phyloP scores from a whole-genome alignment of 2,888 invertebrate genomes.

The Pachymerium ferrugineum region DNA sequence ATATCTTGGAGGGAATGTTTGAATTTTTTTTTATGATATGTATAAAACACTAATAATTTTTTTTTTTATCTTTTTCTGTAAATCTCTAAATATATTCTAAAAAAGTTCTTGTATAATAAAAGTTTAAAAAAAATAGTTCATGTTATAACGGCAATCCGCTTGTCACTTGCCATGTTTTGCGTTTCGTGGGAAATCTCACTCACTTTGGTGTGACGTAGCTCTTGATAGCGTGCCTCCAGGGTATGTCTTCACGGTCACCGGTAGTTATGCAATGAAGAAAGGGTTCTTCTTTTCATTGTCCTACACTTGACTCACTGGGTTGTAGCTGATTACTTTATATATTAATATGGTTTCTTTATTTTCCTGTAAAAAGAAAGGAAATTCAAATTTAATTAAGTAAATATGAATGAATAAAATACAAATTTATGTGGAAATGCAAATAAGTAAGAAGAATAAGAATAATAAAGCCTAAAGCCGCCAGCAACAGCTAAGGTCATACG shows the following conservation, averaged over 20 bases:
- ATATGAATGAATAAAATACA: no score
- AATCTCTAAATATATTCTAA: not conserved
- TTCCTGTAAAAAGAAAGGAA: not conserved
- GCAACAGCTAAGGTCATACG: no score
- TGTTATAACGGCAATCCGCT: not conserved
- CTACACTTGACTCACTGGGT: not conserved
- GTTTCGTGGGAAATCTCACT: not conserved
- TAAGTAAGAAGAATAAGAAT: no score
- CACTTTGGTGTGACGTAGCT: not conserved
- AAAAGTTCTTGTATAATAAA: not conserved
- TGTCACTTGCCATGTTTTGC: not conserved
- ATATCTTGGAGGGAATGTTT: not conserved
- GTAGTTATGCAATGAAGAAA: not conserved
- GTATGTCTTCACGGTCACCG: not conserved
- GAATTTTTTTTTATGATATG: not conserved
- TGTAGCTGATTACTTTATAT: no score
- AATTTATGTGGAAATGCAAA: no score
- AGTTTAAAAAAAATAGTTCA: not conserved
- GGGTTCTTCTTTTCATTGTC: constrained; percentile 3
- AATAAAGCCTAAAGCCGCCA: no score
- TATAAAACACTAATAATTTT: not conserved
- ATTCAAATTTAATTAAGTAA: not conserved
- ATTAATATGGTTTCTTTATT: not conserved
- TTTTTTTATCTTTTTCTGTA: not conserved
- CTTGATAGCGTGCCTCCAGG: not conserved